A percentile compares a stretch with the other conserved stretches of the same genome.
phyloP scores from a whole-genome alignment of 1,140 invertebrate species.

The Panulirus ornatus region DNA sequence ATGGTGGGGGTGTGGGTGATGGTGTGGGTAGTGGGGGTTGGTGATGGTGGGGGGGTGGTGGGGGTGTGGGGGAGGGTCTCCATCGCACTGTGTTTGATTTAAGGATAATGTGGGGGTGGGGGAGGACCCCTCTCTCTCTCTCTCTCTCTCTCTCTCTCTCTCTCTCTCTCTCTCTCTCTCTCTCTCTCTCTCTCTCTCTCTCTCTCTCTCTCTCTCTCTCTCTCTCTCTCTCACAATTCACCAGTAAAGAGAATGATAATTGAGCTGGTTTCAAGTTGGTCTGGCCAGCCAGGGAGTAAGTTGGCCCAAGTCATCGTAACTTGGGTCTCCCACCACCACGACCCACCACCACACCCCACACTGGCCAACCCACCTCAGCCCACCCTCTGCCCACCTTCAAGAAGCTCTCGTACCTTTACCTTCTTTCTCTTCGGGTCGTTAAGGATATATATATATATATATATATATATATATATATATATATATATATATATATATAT shows the following conservation, averaged over 20 bases:
- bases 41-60: no score
- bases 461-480: no score
- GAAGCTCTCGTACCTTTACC: neutral
- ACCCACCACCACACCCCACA: no score
- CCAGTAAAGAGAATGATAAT: no score
- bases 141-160: slow-evolving; percentile 18
- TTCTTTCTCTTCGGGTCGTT: neutral
- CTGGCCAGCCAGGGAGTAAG: no score
- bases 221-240: slow-evolving; percentile 37
- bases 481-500: no score
- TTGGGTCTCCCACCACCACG: no score
- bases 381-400: neutral
- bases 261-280: neutral
- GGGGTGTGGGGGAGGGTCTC: neutral
- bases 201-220: slow-evolving; percentile 41
- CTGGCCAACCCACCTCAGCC: no score
- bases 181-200: slow-evolving; percentile 51
- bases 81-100: neutral
- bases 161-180: slow-evolving; percentile 19
- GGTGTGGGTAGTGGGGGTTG: neutral
- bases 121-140: neutral
- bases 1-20: no score
- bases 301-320: no score
- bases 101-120: neutral
- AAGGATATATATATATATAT: no score